phyloP scores from a whole-genome alignment of 2,113 vertebrate genomes.

The Machaerirhynchus nigripectus region DNA sequence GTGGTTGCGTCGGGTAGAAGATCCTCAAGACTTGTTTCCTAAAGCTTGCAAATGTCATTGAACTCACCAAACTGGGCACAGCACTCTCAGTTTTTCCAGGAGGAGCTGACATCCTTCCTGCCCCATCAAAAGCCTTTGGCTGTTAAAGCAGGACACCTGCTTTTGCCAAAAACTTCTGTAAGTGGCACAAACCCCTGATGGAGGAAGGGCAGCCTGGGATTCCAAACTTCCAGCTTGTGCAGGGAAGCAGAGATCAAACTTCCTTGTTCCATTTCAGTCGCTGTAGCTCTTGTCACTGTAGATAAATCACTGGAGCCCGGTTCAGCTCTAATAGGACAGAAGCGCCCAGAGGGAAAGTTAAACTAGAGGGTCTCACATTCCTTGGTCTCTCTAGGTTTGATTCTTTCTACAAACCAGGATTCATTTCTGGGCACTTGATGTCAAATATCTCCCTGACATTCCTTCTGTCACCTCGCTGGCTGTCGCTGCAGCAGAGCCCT shows the following conservation, averaged over 20 bases:
- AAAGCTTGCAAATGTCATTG: background rate
- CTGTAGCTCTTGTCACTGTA: background rate
- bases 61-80: background rate
- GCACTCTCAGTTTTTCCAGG: background rate
- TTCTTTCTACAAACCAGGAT: background rate
- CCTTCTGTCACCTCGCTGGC: accelerated
- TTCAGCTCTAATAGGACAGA: background rate
- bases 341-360: background rate
- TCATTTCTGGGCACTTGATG: background rate
- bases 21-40: background rate
- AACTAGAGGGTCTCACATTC: background rate
- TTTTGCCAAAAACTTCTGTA: background rate
- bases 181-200: accelerated
- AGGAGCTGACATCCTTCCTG: background rate
- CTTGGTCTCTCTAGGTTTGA: background rate
- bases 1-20: background rate
- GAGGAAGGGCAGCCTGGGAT: background rate
- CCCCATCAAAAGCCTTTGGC: background rate
- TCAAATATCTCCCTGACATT: background rate
- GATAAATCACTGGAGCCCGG: background rate
- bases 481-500: background rate
- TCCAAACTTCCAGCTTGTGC: background rate
- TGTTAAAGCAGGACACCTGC: background rate
- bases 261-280: background rate
- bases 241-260: background rate